Conservation (phyloP, 2,113 vertebrate genomes). For the Zosterops japonicus region DNA sequence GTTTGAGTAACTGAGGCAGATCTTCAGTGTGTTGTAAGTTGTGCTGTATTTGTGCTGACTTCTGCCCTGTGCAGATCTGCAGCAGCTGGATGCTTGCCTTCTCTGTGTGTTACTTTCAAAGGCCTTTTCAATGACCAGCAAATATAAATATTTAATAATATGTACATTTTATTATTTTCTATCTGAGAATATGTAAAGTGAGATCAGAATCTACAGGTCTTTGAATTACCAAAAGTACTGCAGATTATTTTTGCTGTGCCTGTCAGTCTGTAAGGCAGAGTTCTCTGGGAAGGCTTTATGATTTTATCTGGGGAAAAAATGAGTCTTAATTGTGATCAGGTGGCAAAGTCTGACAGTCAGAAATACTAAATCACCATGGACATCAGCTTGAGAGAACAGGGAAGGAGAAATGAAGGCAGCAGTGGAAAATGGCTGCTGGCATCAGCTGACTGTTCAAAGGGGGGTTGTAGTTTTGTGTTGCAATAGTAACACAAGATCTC, state of each 20-base stretch:
- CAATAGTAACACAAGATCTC: neutral
- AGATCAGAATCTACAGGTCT: neutral
- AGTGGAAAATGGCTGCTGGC: constrained; percentile 22
- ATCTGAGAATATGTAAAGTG: neutral
- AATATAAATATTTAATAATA: neutral
- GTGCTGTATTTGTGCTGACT: neutral
- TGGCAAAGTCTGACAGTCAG: neutral
- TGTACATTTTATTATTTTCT: neutral
- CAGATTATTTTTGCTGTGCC: neutral
- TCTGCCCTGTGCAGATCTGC: neutral
- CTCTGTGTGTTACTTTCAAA: neutral
- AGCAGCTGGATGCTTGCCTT: neutral
- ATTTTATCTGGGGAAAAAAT: neutral
- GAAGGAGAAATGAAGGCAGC: neutral
- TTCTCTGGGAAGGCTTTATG: neutral
- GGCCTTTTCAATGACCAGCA: neutral
- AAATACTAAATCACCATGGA: neutral
- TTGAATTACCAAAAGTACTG: neutral
- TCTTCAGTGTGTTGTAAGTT: neutral
- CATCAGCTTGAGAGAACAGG: neutral
- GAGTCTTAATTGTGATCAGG: neutral
- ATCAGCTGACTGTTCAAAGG: constrained; percentile 29
- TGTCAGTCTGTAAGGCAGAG: neutral
- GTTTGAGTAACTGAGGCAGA: neutral
- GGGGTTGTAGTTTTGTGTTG: constrained; percentile 10